Percentiles rank a stretch among this genome's conserved stretches.
These are phyloP conservation scores for Microhierax caerulescens DNA, from an alignment of 2,797 vertebrate species.

Conservation along the genomic window DNA sequence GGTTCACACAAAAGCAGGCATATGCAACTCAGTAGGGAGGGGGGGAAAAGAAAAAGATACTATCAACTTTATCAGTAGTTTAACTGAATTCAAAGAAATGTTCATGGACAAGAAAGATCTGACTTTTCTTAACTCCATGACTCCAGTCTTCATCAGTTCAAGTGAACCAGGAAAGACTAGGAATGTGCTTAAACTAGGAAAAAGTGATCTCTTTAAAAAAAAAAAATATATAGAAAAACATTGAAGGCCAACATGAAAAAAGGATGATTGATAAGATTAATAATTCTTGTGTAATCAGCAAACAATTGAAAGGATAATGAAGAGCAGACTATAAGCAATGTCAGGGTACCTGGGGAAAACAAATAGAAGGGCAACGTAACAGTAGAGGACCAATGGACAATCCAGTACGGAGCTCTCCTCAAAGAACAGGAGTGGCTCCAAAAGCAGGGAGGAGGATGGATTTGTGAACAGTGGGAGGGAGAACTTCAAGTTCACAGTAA, in stretches of 20 bases:
- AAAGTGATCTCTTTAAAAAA: neutral
- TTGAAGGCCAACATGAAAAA: neutral
- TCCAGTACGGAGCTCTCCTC: neutral
- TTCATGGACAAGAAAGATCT: neutral
- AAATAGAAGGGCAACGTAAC: neutral
- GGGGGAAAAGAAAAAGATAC: neutral
- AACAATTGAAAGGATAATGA: neutral
- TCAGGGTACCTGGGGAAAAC: neutral
- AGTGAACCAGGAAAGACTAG: neutral
- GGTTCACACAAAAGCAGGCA: neutral
- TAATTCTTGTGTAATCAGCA: neutral
- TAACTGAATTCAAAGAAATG: neutral
- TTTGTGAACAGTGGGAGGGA: neutral
- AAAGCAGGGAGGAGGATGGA: neutral
- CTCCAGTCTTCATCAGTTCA: neutral
- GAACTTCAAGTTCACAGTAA: neutral
- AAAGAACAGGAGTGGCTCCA: neutral
- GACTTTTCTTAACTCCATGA: neutral
- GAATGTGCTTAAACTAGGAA: neutral
- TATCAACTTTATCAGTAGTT: neutral
- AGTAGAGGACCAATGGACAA: neutral
- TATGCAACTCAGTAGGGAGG: neutral
- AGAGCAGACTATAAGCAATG: neutral
- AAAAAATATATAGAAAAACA: neutral
- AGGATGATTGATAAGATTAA: neutral